Base-by-base conservation (phyloP, 2,113 vertebrate genomes). In the Larimichthys crocea region DNA sequence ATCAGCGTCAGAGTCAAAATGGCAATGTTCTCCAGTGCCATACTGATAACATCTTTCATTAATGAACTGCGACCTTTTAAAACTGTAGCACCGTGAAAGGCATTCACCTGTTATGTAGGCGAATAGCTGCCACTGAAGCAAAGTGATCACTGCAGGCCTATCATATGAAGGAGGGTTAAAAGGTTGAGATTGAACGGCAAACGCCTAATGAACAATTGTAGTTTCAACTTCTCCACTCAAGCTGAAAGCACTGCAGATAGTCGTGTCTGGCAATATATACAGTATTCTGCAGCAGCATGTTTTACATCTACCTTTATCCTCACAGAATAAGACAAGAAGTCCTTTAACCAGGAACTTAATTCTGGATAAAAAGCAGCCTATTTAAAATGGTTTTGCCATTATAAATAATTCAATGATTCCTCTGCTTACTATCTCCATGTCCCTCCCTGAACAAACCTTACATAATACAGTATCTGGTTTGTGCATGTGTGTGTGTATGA, bases 361-460 rank as follows among this genome's bases (percentile, higher is more conserved):
- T 85, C 82, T 19, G 42, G 53, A 85, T 77, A 76, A 88, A 49
- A 84, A 82, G 80, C 49, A 29, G 42, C 53, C 63, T 53, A 42
- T 87, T 87, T 69, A 68, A 74, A 0, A 76, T 29, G 61, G 60
- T 65, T 60, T 86, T 76, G 69, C 55, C 42, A 29, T 19, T 5
- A 86, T 83, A 76, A 86, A 91, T 84, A 84, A 88, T 85, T 77
- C 60, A 88, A 17, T 85, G 53, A 76, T 68, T 70, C 66, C 69
- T 67, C 31, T 53, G 62, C 67, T 82, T 49, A 10, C 24, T 70
- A 44, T 83, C 57, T 73, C 69, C 53, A 10, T 20, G 72, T 80
- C 77, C 52, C 85, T 87, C 82, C 89, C 76, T 84, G 70, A 82
- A 68, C 82, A 91, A 92, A 89, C 82, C 17, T 79, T 83, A 62